phyloP scores from a whole-genome alignment of 2,797 vertebrate species.

The Macrochelys suwanniensis region DNA sequence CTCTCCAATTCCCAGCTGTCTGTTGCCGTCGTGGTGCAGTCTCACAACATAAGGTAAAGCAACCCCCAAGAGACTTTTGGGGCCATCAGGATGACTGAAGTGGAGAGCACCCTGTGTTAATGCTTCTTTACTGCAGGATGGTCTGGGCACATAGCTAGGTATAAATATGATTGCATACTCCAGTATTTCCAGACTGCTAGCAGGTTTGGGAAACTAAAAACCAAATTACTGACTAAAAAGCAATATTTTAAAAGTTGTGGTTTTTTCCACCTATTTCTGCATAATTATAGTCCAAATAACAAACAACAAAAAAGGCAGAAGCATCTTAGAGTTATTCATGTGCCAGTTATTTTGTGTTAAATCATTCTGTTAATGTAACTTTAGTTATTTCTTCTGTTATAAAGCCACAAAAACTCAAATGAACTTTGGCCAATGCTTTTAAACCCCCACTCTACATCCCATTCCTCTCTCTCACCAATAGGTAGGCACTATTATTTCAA shows the following conservation, averaged over 20 bases:
- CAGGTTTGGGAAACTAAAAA: accelerated
- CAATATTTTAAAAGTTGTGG: accelerated
- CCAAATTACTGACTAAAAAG: background rate
- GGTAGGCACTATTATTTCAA: background rate
- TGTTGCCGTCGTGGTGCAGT: background rate
- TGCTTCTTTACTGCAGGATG: background rate
- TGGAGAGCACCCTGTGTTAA: background rate
- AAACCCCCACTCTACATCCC: background rate
- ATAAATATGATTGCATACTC: background rate
- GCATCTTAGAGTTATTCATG: background rate
- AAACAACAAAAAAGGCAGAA: background rate
- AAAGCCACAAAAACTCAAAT: background rate
- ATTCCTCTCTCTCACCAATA: background rate
- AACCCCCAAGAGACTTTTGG: background rate
- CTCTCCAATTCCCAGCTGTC: background rate
- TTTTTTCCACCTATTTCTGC: background rate
- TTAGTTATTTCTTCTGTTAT: background rate
- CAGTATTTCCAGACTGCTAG: background rate
- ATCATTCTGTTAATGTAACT: background rate
- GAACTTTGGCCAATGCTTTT: background rate
- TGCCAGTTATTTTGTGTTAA: background rate
- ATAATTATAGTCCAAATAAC: background rate
- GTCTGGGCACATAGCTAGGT: background rate
- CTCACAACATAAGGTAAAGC: background rate
- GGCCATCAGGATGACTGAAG: background rate